Evolutionary conservation across 2,888 invertebrate genomes (phyloP), one percentile per base, ranked within the genome.

Genomic region (Harpalus rubripes): DNA sequence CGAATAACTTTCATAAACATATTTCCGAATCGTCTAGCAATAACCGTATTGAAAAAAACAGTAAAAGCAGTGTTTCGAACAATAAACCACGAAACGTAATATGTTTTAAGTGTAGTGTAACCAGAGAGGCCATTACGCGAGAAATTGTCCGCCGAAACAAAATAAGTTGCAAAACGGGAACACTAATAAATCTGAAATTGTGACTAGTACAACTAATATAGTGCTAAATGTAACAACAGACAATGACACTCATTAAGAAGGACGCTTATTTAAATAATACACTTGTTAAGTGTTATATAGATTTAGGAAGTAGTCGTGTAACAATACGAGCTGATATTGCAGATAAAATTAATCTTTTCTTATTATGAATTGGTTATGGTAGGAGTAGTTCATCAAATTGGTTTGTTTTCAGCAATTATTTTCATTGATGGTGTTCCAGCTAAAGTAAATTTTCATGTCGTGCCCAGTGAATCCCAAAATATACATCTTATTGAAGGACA

Each of bases 401-500:
- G 22, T 22, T 22, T 22, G 22, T 22, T 22, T 22, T 22, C 22
- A 22, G 22, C 22, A 22, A 22, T 1, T 3, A 1, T 22, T 22
- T 22, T 1, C 22, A 22, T 22, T 22, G 22, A 22, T 22, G 22
- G 22, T 1, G 22, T 22, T 22, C 22, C 22, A 22, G 22, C 22
- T 22, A 22, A 22, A 22, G 22, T 22, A 22, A 22, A 22, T 22
- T 2, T 22, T 22, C 22, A 22, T 22, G 22, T 22, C 22, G 22
- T 22, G 22, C 22, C 22, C 22, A 22, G 22, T 22, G 22, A 22
- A 22, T 22, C 22, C 3, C 22, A 22, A 22, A 22, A 22, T 22
- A 3, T 22, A 22, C 22, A 22, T 22, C 22, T 22, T 88, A 56
- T 86, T 88, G 61, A 68, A 84, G 2, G 86, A 86, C 16, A 84